Base-by-base conservation (phyloP, 1,140 invertebrate genomes). In the Drosophila navojoa region DNA sequence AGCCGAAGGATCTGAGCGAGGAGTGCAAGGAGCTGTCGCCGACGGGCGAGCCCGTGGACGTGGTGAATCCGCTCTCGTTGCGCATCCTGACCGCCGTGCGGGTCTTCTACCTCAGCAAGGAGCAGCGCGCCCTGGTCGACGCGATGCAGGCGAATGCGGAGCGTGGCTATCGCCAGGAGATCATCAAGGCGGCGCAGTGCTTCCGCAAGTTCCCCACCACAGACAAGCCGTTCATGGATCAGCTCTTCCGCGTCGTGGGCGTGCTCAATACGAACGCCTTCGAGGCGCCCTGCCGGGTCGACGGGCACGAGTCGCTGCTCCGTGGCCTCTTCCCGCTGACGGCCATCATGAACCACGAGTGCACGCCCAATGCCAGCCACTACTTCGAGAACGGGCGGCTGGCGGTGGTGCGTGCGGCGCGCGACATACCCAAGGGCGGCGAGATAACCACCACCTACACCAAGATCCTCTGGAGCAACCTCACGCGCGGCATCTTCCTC, bases 381-480 rank as follows among this genome's bases (percentile, higher is more conserved):
- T 96, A 95, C 74, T 94, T 95, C 66, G 81, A 90, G 42, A 86
- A 92, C 1, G 85, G 94, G 1, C 92, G 93, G 7, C 84, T 93
- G 62, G 95, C 97, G 92, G 92, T 93, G 15, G 94, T 96, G 2
- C 94, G 93, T 77, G 95, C 96, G 1, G 93, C 94, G 0, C 92
- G 93, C 60, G 92, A 93, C 13, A 97, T 97, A 63, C 85, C 91
- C 54, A 92, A 93, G 71, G 96, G 95, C 11, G 92, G 94, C 16
- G 95, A 96, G 91, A 94, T 97, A 47, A 95, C 95, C 40, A 95
- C 95, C 54, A 95, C 95, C 25, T 97, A 97, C 74, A 94, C 95
- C 1, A 94, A 95, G 58, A 81, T 96, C 29, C 91, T 97, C 2
- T 96, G 96, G 96, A 95, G 95, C 38, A 97, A 96, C 7, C 92